These are phyloP conservation scores for Incurvaria masculella DNA, from an alignment of 2,888 invertebrate genomes.

Conservation along the genomic window DNA sequence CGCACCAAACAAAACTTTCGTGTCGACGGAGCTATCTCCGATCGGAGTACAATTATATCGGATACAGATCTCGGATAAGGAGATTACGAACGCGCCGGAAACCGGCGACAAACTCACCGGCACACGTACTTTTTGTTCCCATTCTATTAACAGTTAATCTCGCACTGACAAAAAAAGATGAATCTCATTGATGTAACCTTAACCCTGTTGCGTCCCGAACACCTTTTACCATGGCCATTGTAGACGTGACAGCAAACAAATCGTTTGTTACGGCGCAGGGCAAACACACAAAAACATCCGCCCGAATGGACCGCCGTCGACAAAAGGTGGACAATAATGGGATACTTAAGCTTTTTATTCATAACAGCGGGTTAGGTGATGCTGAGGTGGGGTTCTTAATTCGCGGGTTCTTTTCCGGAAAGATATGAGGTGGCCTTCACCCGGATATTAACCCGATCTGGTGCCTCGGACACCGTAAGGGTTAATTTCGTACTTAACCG, in stretches of 20 bases:
- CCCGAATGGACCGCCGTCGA: neutral
- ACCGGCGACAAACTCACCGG: neutral
- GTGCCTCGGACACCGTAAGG: neutral
- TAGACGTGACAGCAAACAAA: slow-evolving; percentile 46
- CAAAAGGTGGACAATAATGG: neutral
- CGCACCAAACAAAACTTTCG: neutral
- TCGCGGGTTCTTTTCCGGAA: neutral
- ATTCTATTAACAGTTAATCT: slow-evolving; percentile 42
- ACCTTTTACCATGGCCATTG: neutral
- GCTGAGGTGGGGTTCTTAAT: neutral
- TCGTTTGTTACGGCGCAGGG: slow-evolving; percentile 32
- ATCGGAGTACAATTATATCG: neutral
- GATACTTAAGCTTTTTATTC: neutral
- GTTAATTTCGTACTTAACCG: neutral
- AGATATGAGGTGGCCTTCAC: neutral
- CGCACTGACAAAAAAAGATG: slow-evolving; percentile 26
- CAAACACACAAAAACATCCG: neutral
- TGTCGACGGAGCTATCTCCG: neutral
- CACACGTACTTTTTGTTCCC: slow-evolving; percentile 15
- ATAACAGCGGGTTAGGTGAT: neutral
- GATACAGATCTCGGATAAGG: neutral
- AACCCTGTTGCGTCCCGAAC: neutral
- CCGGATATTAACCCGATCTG: neutral
- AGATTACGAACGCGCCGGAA: neutral
- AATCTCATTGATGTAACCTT: slow-evolving; percentile 10